Evolutionary conservation across 2,113 vertebrate genomes (phyloP), one percentile per base, ranked within the genome.

Genomic region (Neopipo cinnamomea): DNA sequence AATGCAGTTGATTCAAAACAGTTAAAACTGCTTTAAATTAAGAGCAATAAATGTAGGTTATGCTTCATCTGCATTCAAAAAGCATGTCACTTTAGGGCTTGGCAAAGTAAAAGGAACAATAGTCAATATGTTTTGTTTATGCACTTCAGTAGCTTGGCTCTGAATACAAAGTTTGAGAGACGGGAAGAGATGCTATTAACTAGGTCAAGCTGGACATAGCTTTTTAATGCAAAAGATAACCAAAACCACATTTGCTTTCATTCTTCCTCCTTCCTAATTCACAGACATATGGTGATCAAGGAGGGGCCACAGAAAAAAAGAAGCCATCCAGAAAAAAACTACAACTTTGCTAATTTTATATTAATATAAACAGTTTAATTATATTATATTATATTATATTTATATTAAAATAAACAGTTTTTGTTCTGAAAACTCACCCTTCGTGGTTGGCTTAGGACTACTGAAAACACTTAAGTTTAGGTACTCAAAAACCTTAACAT

Each of bases 151-250:
- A 95, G 70, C 61, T 61, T 92, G 89, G 70, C 77, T 94, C 71
- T 16, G 47, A 70, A 91, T 22, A 71, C 9, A 31, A 89, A 78
- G 53, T 79, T 9, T 52, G 56, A 87, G 53, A 73, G 77, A 68
- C 42, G 67, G 61, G 81, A 88, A 95, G 46, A 76, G 44, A 76
- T 39, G 46, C n/a, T 85, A 89, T 73, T 93, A 93, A 91, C 25
- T 88, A 72, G 62, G 78, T 83, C 67, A 94, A 88, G 46, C 11
- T 9, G 72, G 37, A 74, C 42, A 46, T 2, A 58, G 53, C 16
- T 91, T 88, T 80, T 83, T 56, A 66, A 94, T 72, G 70, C 22
- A 72, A 68, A 85, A 91, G 75, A 76, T 83, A 95, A 89, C 52
- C 37, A 77, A 87, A 92, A 9, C 20, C 66, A 87, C 37, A 42